Conservation (phyloP, 2,797 vertebrate species). For the Pipistrellus nathusii region DNA sequence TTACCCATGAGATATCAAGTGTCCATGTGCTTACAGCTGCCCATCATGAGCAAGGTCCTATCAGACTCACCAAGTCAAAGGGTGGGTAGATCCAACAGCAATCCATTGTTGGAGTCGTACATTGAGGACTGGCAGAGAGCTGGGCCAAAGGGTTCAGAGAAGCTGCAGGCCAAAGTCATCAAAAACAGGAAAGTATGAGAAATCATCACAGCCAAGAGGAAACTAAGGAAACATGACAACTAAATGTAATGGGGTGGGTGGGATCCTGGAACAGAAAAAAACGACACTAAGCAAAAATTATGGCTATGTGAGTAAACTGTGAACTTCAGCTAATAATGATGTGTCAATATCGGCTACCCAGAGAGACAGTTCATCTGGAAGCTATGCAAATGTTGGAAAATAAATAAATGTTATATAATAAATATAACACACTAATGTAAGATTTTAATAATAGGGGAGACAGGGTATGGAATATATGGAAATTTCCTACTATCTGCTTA, state of each 20-base stretch:
- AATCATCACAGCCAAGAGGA: background rate
- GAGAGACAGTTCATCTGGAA: no score
- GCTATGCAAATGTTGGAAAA: no score
- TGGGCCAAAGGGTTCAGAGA: background rate
- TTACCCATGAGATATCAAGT: background rate
- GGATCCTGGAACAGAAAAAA: background rate
- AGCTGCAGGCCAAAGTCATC: background rate
- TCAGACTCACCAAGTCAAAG: background rate
- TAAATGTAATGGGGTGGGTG: background rate
- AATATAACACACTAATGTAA: background rate
- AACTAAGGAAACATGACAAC: background rate
- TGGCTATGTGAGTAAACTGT: background rate
- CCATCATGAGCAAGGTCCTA: background rate
- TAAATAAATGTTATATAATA: background rate
- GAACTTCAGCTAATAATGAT: background rate
- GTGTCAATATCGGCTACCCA: background rate
- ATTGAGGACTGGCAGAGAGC: background rate
- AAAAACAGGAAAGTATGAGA: slow-evolving; percentile 18
- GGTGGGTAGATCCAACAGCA: background rate
- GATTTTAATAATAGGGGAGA: background rate
- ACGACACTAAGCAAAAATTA: background rate
- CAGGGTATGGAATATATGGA: background rate
- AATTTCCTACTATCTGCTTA: background rate
- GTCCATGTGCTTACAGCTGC: background rate
- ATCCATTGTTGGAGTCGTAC: background rate